Percentiles rank a stretch among this genome's conserved stretches.
Conservation (phyloP, 2,797 vertebrate genomes). For the Sarcoramphus papa region DNA sequence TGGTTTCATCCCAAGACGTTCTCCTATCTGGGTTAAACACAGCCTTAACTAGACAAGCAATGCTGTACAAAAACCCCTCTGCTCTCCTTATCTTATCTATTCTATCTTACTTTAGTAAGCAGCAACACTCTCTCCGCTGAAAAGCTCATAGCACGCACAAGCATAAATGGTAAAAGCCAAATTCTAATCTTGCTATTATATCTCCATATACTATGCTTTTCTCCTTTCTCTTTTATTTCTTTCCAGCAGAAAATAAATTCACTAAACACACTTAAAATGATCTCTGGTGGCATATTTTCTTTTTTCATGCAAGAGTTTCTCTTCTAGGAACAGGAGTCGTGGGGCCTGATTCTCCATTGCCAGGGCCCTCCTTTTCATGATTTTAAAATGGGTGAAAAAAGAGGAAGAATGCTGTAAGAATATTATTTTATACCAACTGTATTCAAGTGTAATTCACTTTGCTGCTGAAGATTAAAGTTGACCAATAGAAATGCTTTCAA, state of each 20-base stretch:
- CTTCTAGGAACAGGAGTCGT: background rate
- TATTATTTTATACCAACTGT: background rate
- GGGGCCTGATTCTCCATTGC: background rate
- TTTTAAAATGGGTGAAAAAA: background rate
- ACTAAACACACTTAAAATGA: background rate
- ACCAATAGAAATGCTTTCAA: background rate
- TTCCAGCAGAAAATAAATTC: constrained; percentile 14
- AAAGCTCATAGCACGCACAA: background rate
- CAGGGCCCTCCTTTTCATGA: background rate
- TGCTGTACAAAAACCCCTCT: background rate
- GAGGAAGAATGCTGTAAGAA: background rate
- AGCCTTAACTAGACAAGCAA: background rate
- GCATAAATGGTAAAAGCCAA: background rate
- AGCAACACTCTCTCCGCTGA: background rate
- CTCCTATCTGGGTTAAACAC: background rate
- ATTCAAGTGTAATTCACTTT: background rate
- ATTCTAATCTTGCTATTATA: background rate
- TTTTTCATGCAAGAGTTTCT: background rate
- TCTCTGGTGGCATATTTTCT: background rate
- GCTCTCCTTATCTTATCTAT: background rate
- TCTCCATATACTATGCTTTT: background rate
- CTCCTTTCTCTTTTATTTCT: background rate
- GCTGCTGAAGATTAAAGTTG: background rate
- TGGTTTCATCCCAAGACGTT: constrained; percentile 17
- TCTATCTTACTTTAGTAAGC: background rate